A percentile compares a stretch with the other conserved stretches of the same genome.
Conservation (phyloP, 1,140 invertebrate genomes). For the Drosophila biarmipes region DNA sequence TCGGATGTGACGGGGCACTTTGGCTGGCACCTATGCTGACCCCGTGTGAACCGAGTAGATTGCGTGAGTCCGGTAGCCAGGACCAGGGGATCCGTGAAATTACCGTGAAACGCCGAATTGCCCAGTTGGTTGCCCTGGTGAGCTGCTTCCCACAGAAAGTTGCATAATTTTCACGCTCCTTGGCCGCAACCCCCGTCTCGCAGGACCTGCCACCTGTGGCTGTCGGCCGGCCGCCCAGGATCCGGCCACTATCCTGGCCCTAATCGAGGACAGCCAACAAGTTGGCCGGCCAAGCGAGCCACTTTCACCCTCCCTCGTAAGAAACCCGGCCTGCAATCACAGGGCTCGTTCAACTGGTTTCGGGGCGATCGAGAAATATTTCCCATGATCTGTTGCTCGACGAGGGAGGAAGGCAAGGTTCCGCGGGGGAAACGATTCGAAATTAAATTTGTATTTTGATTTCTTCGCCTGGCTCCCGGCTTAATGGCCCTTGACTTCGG, state of each 20-base stretch:
- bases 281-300: conserved; percentile 19
- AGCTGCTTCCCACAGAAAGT: conserved; percentile 59
- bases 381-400: conserved; percentile 29
- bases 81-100: conserved; percentile 56
- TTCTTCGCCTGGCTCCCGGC: conserved; percentile 20
- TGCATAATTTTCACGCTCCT: conserved; percentile 75
- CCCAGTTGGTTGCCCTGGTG: conserved; percentile 53
- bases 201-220: conserved; percentile 41
- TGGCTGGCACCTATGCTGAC: conserved; percentile 7
- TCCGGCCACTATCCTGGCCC: conserved; percentile 33
- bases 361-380: conserved; percentile 4
- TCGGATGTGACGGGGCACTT: conserved; percentile 69
- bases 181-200: conserved; percentile 49
- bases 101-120: conserved; percentile 62
- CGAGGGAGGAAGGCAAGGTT: neutral
- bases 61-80: conserved; percentile 29
- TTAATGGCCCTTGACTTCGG: conserved; percentile 69
- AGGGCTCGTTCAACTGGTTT: conserved; percentile 35
- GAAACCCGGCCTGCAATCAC: conserved; percentile 29
- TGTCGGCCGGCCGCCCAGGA: conserved; percentile 21
- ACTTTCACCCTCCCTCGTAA: conserved; percentile 32
- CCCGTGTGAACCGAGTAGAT: conserved; percentile 60
- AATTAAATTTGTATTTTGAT: conserved; percentile 58
- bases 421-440: conserved; percentile 19
- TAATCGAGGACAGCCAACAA: conserved; percentile 13